These are phyloP conservation scores for Parambassis ranga DNA, from an alignment of 2,797 vertebrate genomes.

Conservation along the genomic window DNA sequence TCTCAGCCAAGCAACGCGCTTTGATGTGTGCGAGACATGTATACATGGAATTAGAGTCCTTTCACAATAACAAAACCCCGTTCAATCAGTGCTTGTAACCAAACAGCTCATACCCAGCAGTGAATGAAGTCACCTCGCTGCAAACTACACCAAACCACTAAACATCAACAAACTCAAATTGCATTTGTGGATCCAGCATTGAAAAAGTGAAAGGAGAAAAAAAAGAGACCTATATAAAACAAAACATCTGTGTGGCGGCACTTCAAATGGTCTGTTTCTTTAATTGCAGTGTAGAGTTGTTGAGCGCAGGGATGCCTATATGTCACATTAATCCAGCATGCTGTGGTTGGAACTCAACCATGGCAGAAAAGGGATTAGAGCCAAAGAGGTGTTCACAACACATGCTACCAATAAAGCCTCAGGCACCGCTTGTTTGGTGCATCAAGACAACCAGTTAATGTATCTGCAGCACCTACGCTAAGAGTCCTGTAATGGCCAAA, in stretches of 20 bases:
- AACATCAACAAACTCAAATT: constrained; percentile 59
- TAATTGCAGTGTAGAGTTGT: constrained; percentile 28
- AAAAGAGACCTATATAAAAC: background rate
- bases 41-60: constrained; percentile 54
- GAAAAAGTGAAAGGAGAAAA: constrained; percentile 30
- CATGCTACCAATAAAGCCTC: constrained; percentile 42
- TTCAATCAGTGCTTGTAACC: constrained; percentile 44
- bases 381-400: constrained; percentile 53
- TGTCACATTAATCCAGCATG: constrained; percentile 56
- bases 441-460: constrained; percentile 42
- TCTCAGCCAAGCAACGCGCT: constrained; percentile 19
- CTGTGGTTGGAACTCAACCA: constrained; percentile 31
- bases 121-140: constrained; percentile 55
- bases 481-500: too few relatives aligned
- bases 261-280: constrained; percentile 27
- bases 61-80: constrained; percentile 46
- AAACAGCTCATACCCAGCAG: constrained; percentile 30
- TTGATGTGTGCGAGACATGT: constrained; percentile 49
- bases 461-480: too few relatives aligned
- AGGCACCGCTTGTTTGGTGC: constrained; percentile 9
- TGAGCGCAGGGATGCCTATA: constrained; percentile 34
- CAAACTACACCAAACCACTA: constrained; percentile 50
- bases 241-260: background rate
- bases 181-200: constrained; percentile 21
- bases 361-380: constrained; percentile 40